Base-by-base conservation (phyloP, 2,888 invertebrate genomes). In the Galeruca laticollis region DNA sequence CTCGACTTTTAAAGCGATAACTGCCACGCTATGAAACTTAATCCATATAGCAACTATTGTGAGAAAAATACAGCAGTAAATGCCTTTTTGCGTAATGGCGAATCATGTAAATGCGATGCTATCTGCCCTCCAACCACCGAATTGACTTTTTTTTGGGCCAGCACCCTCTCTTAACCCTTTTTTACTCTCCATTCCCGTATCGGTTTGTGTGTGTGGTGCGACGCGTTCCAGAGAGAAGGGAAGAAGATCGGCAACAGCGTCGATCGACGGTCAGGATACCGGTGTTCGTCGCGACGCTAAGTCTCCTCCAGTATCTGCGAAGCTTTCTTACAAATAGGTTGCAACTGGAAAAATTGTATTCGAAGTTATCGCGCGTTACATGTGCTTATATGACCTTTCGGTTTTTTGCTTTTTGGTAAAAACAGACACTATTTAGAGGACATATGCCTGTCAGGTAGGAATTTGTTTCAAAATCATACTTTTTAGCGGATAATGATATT, bases 241-340 rank as follows among this genome's bases (percentile, higher is more conserved):
- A 21, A 21, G 11, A 57, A 33, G 13, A 35, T 35, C 56, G 56
- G 52, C 26, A 54, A 54, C 52, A 21, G 57, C 57, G 13, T 60
- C 35, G 49, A 20, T 71, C 59, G 64, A 59, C 61, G 67, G 9
- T 77, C 62, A 72, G 74, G 74, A 73, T 63, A 49, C 60, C 60
- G 60, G 63, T 63, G 63, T 62, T 69, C 73, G 70, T 68, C 76
- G 65, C 74, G 73, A 72, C 75, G 75, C 66, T 70, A 59, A 70
- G 60, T 68, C 62, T 51, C 63, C 70, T 71, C 40, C 73, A 77
- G 77, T 77, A 67, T 71, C 73, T 67, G 71, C 73, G 73, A 73
- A 71, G 75, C 73, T 72, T 68, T 68, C 73, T 47, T 33, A 56
- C 43, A 52, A 62, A 26, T 33, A 47, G 66, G 76, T 68, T 69